A percentile compares a stretch with the other conserved stretches of the same genome.
Conservation (phyloP, 2,888 invertebrate genomes). For the Ophioninae sp. region DNA sequence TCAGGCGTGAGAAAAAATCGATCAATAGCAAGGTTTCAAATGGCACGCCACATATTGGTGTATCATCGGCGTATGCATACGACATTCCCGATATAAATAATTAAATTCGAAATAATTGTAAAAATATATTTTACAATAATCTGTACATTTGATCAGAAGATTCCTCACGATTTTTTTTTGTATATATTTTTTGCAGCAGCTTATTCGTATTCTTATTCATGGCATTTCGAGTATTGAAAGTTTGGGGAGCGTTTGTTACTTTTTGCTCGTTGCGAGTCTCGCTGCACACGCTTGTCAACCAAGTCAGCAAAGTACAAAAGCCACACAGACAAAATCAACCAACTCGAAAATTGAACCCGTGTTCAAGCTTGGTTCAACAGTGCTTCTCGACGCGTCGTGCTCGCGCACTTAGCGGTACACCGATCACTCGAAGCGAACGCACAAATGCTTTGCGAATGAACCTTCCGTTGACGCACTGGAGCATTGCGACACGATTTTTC, state of each 20-base stretch:
- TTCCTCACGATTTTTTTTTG: constrained; percentile 27
- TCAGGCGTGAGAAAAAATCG: constrained; percentile 55
- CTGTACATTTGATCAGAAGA: constrained; percentile 69
- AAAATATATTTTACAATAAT: constrained; percentile 79
- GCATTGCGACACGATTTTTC: neutral
- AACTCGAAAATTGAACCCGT: constrained; percentile 37
- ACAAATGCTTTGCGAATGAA: constrained; percentile 21
- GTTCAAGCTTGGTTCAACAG: constrained; percentile 35
- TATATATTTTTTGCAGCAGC: constrained; percentile 36
- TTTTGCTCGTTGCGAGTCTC: neutral
- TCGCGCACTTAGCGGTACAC: constrained; percentile 8
- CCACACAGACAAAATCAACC: constrained; percentile 13
- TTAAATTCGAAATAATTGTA: constrained; percentile 72
- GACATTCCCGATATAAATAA: constrained; percentile 75
- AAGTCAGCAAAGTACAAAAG: constrained; percentile 20
- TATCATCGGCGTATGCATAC: constrained; percentile 27
- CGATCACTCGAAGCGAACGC: constrained; percentile 27
- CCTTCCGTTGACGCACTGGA: neutral
- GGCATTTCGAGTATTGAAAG: neutral
- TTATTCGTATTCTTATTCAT: constrained; percentile 17
- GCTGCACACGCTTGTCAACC: neutral
- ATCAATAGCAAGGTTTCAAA: constrained; percentile 77
- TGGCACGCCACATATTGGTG: constrained; percentile 74
- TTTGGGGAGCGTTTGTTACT: constrained; percentile 1
- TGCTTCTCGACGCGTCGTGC: constrained; percentile 8